Conservation (phyloP, 1,140 invertebrate species). For the Leptinotarsa lineolata region DNA sequence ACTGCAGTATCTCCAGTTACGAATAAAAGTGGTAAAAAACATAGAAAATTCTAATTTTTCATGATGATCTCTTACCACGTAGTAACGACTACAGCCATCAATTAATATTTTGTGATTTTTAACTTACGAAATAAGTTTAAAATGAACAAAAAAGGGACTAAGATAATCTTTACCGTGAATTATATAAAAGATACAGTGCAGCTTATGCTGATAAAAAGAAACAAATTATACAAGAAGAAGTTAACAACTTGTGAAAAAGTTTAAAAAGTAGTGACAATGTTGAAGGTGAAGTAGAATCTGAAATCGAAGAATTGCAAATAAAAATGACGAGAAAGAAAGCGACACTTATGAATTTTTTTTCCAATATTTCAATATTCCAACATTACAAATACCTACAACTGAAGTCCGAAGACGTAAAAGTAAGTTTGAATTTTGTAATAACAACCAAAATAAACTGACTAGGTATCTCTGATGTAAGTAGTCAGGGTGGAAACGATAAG, state of each 20-base stretch:
- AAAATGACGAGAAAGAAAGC: constrained; percentile 11
- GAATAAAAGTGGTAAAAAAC: too few relatives aligned
- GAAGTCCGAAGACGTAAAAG: constrained; percentile 19
- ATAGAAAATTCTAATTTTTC: too few relatives aligned
- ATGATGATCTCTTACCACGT: too few relatives aligned
- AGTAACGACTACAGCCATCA: too few relatives aligned
- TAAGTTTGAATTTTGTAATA: constrained; percentile 18
- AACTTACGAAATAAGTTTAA: constrained; percentile 20
- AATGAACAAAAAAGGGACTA: not conserved
- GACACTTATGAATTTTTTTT: constrained; percentile 20
- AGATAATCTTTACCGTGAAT: constrained; percentile 25
- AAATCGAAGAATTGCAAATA: constrained; percentile 22
- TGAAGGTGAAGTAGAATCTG: constrained; percentile 22
- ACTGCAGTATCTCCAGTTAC: too few relatives aligned
- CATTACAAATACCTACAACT: constrained; percentile 22
- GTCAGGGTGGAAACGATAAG: too few relatives aligned
- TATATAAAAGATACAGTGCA: constrained; percentile 19
- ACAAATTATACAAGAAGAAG: constrained; percentile 26
- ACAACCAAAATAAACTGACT: too few relatives aligned
- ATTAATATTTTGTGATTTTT: too few relatives aligned
- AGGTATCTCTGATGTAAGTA: constrained; percentile 19
- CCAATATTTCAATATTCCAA: constrained; percentile 11
- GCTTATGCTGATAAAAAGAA: constrained; percentile 29
- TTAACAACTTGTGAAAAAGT: constrained; percentile 21
- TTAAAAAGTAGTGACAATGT: constrained; percentile 23